Base-by-base conservation (phyloP, 1,140 invertebrate genomes). In the Bathynomus jamesi region DNA sequence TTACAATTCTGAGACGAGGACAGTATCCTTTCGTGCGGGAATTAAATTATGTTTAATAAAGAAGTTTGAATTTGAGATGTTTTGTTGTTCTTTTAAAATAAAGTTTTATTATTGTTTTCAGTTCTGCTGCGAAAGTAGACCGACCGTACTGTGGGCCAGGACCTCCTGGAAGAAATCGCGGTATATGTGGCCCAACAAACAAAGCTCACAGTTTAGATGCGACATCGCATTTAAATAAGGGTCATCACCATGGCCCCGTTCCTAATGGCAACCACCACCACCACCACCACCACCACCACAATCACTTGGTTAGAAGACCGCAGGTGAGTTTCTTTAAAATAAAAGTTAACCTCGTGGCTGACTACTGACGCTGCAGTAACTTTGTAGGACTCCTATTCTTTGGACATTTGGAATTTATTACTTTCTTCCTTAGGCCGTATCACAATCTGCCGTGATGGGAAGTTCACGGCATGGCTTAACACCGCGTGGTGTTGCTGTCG, bases 401-500 rank as follows among this genome's bases (percentile, higher is more conserved):
- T n/a, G n/a, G n/a, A n/a, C n/a, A n/a, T n/a, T n/a, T n/a, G n/a
- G n/a, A n/a, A n/a, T n/a, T n/a, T n/a, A n/a, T n/a, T n/a, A n/a
- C n/a, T n/a, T n/a, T n/a, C n/a, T n/a, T 32, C 69, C 61, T 46
- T 70, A 76, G 67, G 71, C 69, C 17, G 65, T 76, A 24, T 76
- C 74, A n/a, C 74, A 76, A 64, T 66, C 67, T 2, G 60, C 46
- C 5, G 10, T 60, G 32, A 61, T 28, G n/a, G 46, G 46, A 53
- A 28, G 53, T 62, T 62, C 17, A 62, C 17, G 61, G 25, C 61
- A 27, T 21, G 61, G 69, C 4, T 46, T 30, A 24, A 53, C 46
- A 7, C 63, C 68, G 8, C 46, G 75, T 29, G 71, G 69, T 4
- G 63, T 61, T 3, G 65, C 75, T 28, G 75, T 71, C 17, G 75